A percentile compares a stretch with the other conserved stretches of the same genome.
Evolutionary conservation across 2,888 invertebrate genomes (phyloP).

Genomic region (Plagiodera versicolora): DNA sequence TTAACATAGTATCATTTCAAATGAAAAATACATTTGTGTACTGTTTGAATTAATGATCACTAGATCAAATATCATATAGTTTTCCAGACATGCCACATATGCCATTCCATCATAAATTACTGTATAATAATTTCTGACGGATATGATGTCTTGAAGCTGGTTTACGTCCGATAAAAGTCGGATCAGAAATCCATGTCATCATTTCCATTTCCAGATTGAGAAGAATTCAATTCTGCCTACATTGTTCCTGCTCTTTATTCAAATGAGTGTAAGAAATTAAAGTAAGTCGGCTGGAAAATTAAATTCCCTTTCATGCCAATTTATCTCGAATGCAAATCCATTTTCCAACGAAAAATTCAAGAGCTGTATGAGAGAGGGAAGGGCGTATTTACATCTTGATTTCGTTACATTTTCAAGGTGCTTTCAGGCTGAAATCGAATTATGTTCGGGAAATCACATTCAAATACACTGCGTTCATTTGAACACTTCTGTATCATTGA

Average conservation of each 20-base stretch:
- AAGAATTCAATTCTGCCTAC: constrained; percentile 26
- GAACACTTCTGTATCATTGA: too few species aligned
- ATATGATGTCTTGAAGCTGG: background rate
- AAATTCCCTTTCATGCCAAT: constrained; percentile 25
- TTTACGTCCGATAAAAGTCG: background rate
- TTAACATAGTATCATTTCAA: too few species aligned
- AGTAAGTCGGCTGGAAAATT: constrained; percentile 30
- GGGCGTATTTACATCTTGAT: constrained; percentile 12
- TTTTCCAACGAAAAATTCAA: constrained; percentile 17
- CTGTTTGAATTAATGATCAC: too few species aligned
- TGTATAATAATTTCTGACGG: background rate
- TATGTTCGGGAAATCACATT: background rate
- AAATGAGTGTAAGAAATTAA: constrained; percentile 28
- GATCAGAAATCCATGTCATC: background rate
- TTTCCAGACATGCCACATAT: too few species aligned
- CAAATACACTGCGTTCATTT: background rate
- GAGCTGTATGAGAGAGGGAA: constrained; percentile 8
- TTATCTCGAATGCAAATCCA: constrained; percentile 27
- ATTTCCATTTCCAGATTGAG: constrained; percentile 7
- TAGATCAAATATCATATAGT: too few species aligned
- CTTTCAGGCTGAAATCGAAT: background rate
- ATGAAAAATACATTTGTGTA: too few species aligned
- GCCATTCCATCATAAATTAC: too few species aligned
- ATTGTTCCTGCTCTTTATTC: constrained; percentile 29
- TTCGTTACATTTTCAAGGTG: background rate